Percentiles rank a stretch among this genome's conserved stretches.
phyloP scores from a whole-genome alignment of 2,888 invertebrate species.

The Xanthia togata region DNA sequence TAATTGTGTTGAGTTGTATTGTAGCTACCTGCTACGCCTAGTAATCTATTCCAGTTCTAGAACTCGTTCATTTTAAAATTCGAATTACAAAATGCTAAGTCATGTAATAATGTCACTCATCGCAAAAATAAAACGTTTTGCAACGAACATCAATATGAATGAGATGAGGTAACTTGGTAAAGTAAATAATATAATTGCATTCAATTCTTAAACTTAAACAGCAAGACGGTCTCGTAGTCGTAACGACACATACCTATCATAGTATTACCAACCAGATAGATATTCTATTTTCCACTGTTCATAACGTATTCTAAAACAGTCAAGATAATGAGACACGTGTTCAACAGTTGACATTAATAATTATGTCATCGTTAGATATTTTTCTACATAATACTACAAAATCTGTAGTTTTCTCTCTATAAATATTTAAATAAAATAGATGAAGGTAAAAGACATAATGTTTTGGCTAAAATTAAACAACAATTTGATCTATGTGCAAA shows the following conservation, averaged over 20 bases:
- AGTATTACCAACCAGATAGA: background rate
- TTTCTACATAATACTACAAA: background rate
- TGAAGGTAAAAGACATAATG: too few species aligned
- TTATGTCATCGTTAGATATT: conserved; percentile 5
- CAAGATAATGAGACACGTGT: conserved; percentile 13
- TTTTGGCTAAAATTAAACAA: conserved; percentile 3
- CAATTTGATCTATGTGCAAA: background rate
- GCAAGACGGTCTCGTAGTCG: conserved; percentile 14
- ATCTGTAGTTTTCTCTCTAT: background rate
- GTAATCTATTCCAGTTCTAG: background rate
- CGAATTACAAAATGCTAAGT: conserved; percentile 6
- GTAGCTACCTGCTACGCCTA: background rate
- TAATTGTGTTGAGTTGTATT: background rate
- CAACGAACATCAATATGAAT: conserved; percentile 35
- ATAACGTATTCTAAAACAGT: conserved; percentile 17
- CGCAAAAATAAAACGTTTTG: conserved; percentile 21
- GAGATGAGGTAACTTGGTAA: conserved; percentile 27
- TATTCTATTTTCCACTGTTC: conserved; percentile 31
- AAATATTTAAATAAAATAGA: background rate
- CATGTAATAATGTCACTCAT: background rate
- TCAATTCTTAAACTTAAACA: conserved; percentile 23
- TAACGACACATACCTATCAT: background rate
- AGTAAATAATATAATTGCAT: conserved; percentile 27
- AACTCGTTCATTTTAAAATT: background rate
- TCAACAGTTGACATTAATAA: conserved; percentile 5